phyloP scores from a whole-genome alignment of 1,140 invertebrate genomes.

The Drosophila quadrilineata region DNA sequence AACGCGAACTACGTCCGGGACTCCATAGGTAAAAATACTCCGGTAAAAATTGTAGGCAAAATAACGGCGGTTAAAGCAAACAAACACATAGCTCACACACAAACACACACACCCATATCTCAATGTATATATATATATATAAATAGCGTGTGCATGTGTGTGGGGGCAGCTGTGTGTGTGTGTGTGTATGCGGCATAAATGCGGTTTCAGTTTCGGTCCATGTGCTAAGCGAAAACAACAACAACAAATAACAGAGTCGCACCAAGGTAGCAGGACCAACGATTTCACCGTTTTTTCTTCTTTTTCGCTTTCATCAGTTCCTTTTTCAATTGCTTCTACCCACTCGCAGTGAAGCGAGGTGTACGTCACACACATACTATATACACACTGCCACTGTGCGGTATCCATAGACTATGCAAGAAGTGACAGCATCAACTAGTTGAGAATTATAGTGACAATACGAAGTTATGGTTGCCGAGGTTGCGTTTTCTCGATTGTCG shows the following conservation, averaged over 20 bases:
- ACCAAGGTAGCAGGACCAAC: conserved; percentile 21
- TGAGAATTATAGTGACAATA: no score
- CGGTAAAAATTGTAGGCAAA: conserved; percentile 47
- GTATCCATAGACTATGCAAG: no score
- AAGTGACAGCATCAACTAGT: no score
- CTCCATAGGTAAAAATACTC: conserved; percentile 62
- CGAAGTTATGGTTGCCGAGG: no score
- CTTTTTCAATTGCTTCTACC: no score
- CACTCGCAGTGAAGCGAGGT: no score
- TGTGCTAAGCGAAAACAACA: conserved; percentile 30
- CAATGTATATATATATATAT: not conserved
- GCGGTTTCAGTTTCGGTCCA: conserved; percentile 59
- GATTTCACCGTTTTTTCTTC: not conserved
- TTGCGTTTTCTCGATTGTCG: no score
- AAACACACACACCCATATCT: not conserved
- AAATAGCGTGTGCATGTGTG: not conserved
- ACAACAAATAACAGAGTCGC: conserved; percentile 31
- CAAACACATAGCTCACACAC: conserved; percentile 4
- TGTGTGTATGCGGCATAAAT: conserved; percentile 48
- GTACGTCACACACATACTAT: no score
- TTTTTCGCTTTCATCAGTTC: not conserved
- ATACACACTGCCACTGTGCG: no score
- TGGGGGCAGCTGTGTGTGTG: not conserved
- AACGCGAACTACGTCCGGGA: conserved; percentile 20
- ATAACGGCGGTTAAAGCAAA: conserved; percentile 33